phyloP scores from a whole-genome alignment of 2,113 vertebrate genomes.

The Trinectes maculatus region DNA sequence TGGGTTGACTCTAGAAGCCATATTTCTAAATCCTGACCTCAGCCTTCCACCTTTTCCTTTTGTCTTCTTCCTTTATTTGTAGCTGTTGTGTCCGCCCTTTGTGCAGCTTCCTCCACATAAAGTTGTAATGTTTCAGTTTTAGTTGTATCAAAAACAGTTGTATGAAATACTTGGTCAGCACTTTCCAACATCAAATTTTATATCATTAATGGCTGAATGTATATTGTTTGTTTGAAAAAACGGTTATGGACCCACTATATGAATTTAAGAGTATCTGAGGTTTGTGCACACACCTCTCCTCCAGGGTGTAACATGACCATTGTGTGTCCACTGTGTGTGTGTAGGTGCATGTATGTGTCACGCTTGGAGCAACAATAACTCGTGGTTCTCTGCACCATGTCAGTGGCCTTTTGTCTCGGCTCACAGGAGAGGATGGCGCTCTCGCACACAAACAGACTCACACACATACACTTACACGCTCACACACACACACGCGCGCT shows the following conservation, averaged over 20 bases:
- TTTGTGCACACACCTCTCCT: conserved; percentile 31
- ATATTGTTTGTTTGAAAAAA: neutral
- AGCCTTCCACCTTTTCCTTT: conserved; percentile 34
- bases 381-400: conserved; percentile 36
- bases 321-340: conserved; percentile 47
- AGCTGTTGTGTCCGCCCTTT: conserved; percentile 49
- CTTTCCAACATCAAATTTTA: no score
- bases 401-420: conserved; percentile 66
- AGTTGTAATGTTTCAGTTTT: no score
- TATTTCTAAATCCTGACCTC: conserved; percentile 43
- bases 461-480: conserved; percentile 21
- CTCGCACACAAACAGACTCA: conserved; percentile 1
- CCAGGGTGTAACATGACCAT: conserved; percentile 57
- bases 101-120: conserved; percentile 50
- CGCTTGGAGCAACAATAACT: conserved; percentile 48
- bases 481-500: conserved; percentile 20
- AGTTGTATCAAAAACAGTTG: no score
- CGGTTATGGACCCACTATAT: neutral
- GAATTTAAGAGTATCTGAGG: neutral
- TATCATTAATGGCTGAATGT: no score
- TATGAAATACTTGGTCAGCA: no score
- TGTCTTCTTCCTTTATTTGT: conserved; percentile 55
- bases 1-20: conserved; percentile 14
- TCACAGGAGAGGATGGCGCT: conserved; percentile 57
- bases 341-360: conserved; percentile 9